Base-by-base conservation (phyloP, 2,113 vertebrate genomes). In the Ochotona curzoniae region DNA sequence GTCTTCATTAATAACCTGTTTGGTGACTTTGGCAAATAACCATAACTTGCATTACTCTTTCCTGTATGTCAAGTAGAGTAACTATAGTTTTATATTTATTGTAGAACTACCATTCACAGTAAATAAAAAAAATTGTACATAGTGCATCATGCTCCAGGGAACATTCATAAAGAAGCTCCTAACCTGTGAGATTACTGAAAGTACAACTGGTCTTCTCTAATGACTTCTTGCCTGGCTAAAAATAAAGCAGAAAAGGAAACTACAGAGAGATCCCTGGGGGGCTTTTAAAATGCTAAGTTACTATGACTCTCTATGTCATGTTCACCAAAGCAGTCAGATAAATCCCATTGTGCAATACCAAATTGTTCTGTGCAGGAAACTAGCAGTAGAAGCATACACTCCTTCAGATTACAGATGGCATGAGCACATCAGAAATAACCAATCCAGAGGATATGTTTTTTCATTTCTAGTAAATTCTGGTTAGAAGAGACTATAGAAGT, bases 161-260 rank as follows among this genome's bases (percentile, higher is more conserved):
- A 61, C 21, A 84, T 38, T 54, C 73, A 89, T 67, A 79, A 83
- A 90, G n/a, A 75, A 93, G 83, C 11, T 25, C 38, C 44, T 67
- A 83, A 87, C 4, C 17, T 83, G 51, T 91, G 54, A 81, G 71
- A 14, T 20, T 93, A 57, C 87, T 63, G 87, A 64, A 87, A 32
- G 28, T 44, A 85, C 1, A 23, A 14, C 10, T 64, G 10, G 79
- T 49, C 8, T 75, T 66, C 89, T 30, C n/a, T 69, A 73, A 82
- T 71, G 28, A 51, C 49, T 96, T 95, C 82, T 64, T 44, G 70
- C 26, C 81, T 60, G 23, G 9, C 25, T 8, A 82, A 71, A 95
- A 92, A 21, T 47, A 80, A 86, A 61, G 26, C 26, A 89, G 32
- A 30, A 92, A 84, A 86, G 20, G 18, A 64, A 21, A 7, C 17